Conservation (phyloP, 2,113 vertebrate genomes). For the Peromyscus leucopus region DNA sequence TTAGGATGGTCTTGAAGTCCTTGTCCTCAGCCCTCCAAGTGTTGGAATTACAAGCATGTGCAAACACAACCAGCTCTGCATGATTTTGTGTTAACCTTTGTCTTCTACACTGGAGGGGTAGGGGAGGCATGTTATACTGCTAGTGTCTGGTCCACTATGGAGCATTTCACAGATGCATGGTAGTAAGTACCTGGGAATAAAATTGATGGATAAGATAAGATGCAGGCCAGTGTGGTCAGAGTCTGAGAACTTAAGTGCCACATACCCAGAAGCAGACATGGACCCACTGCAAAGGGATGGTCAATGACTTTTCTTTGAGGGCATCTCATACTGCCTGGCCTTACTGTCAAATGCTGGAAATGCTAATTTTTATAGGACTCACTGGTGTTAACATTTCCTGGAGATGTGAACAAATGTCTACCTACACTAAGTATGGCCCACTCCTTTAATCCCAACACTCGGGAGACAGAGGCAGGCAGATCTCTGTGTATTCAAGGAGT, state of each 20-base stretch:
- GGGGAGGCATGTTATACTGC: neutral
- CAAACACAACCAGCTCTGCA: neutral
- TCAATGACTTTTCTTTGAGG: neutral
- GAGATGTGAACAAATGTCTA: neutral
- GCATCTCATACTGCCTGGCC: neutral
- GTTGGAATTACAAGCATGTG: neutral
- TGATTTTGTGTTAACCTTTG: neutral
- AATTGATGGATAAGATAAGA: neutral
- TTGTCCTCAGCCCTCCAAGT: neutral
- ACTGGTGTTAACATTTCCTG: neutral
- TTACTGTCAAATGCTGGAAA: neutral
- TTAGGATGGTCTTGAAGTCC: neutral
- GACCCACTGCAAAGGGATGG: neutral
- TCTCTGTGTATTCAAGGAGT: neutral
- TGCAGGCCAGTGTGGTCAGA: neutral
- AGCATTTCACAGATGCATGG: neutral
- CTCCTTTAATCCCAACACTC: neutral
- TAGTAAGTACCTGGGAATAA: no score
- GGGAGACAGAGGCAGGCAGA: neutral
- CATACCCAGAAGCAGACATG: neutral
- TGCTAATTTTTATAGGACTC: neutral
- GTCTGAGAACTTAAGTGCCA: neutral
- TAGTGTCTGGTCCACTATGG: neutral
- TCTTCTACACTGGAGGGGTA: neutral
- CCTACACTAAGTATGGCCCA: neutral